Conservation (phyloP, 2,888 invertebrate species). For the Mamestra brassicae region DNA sequence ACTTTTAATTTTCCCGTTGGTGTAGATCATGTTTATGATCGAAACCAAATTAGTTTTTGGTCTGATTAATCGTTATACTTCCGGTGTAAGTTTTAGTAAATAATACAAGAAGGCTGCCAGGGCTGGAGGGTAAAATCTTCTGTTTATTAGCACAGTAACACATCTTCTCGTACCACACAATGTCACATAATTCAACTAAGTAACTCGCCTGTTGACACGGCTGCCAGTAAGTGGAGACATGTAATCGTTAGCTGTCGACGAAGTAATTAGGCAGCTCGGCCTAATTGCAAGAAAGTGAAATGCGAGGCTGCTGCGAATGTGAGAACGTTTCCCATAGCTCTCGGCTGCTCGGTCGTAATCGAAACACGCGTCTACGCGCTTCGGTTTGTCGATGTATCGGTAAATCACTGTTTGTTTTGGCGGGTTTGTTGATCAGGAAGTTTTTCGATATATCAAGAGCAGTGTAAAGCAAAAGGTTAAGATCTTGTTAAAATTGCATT, state of each 20-base stretch:
- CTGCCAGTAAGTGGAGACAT: slow-evolving; percentile 67
- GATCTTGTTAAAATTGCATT: background rate
- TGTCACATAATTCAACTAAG: slow-evolving; percentile 34
- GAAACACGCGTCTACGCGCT: slow-evolving; percentile 21
- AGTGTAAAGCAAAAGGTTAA: background rate
- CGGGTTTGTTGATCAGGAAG: slow-evolving; percentile 26
- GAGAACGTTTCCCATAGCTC: slow-evolving; percentile 72
- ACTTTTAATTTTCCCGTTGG: too few relatives aligned
- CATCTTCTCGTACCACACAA: slow-evolving; percentile 10
- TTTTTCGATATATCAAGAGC: slow-evolving; percentile 5
- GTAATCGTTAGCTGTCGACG: slow-evolving; percentile 69
- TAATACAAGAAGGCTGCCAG: background rate
- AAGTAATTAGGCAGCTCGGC: slow-evolving; percentile 66
- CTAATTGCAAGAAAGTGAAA: slow-evolving; percentile 82
- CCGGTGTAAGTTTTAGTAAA: background rate
- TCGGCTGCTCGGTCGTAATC: slow-evolving; percentile 44
- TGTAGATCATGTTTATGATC: too few relatives aligned
- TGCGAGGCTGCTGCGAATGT: slow-evolving; percentile 65
- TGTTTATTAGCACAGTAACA: slow-evolving; percentile 1
- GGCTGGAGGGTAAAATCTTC: background rate
- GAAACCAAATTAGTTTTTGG: background rate
- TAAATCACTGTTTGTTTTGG: slow-evolving; percentile 45
- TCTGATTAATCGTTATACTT: background rate
- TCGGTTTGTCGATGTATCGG: slow-evolving; percentile 27
- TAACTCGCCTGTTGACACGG: slow-evolving; percentile 39